A percentile compares a stretch with the other conserved stretches of the same genome.
phyloP scores from a whole-genome alignment of 2,113 vertebrate species.

The Erinaceus europaeus region DNA sequence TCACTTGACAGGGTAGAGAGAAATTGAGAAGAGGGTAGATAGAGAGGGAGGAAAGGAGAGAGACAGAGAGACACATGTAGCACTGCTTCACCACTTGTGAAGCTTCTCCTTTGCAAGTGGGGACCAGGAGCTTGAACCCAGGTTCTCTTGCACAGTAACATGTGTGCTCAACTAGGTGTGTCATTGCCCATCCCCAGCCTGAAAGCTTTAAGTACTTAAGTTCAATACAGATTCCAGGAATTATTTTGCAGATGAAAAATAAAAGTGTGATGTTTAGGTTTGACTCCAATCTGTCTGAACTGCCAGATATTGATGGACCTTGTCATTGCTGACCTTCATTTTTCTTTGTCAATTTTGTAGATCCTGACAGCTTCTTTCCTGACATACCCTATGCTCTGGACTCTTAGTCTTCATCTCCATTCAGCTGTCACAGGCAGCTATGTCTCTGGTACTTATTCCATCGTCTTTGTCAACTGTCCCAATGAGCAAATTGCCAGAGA shows the following conservation, averaged over 20 bases:
- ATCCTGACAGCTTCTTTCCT: slow-evolving; percentile 77
- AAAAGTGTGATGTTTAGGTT: neutral
- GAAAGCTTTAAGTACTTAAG: neutral
- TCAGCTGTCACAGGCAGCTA: slow-evolving; percentile 83
- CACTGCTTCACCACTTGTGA: too few relatives aligned
- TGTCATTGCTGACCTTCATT: neutral
- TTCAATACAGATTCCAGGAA: neutral
- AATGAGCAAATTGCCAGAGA: slow-evolving; percentile 88
- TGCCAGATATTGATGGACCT: neutral
- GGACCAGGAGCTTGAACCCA: too few relatives aligned
- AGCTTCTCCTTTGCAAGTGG: too few relatives aligned
- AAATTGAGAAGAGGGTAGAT: too few relatives aligned
- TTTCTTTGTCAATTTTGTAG: slow-evolving; percentile 47
- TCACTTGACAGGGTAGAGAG: too few relatives aligned
- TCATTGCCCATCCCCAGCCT: too few relatives aligned
- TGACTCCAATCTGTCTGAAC: neutral
- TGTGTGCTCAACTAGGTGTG: too few relatives aligned
- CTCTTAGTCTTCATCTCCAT: slow-evolving; percentile 80
- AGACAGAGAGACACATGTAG: too few relatives aligned
- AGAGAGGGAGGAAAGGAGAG: too few relatives aligned
- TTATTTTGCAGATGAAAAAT: neutral
- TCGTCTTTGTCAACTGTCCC: slow-evolving; percentile 89
- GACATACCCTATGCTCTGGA: slow-evolving; percentile 81
- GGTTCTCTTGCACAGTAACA: too few relatives aligned
- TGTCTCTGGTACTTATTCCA: slow-evolving; percentile 84